Evolutionary conservation across 2,797 vertebrate genomes (phyloP).

Genomic region (Danionella dracula): DNA sequence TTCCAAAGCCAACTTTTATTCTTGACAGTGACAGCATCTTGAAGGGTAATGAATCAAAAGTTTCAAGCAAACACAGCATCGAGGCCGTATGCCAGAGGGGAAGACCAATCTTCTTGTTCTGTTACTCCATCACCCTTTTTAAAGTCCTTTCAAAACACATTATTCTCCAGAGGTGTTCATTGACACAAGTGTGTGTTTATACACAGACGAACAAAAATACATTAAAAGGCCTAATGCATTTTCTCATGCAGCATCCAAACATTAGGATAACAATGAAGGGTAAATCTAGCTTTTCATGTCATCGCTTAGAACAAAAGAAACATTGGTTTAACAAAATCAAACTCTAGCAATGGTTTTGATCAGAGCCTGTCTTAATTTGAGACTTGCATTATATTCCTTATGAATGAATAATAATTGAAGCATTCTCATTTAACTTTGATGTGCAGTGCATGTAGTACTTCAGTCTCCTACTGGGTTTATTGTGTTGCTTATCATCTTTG

Average conservation of each 20-base stretch:
- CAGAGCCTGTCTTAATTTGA: too few relatives aligned
- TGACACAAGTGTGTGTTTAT: background rate
- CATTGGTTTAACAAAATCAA: too few relatives aligned
- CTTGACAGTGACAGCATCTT: background rate
- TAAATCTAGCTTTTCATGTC: too few relatives aligned
- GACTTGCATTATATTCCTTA: too few relatives aligned
- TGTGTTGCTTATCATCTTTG: background rate
- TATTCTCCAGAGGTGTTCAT: background rate
- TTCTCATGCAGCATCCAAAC: too few relatives aligned
- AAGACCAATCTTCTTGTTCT: background rate
- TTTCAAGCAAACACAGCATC: background rate
- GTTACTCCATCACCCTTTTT: background rate
- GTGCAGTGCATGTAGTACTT: background rate
- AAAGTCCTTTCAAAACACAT: background rate
- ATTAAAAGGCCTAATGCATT: too few relatives aligned
- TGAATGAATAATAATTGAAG: background rate
- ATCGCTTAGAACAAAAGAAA: too few relatives aligned
- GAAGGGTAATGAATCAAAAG: constrained; percentile 21
- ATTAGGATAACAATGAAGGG: too few relatives aligned
- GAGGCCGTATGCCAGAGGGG: background rate
- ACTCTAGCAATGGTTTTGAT: too few relatives aligned
- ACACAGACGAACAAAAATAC: background rate
- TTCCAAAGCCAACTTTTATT: background rate
- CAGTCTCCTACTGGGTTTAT: background rate
- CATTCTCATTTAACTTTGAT: background rate